Evolutionary conservation across 1,140 invertebrate genomes (phyloP).

Genomic region (Macrobrachium rosenbergii): DNA sequence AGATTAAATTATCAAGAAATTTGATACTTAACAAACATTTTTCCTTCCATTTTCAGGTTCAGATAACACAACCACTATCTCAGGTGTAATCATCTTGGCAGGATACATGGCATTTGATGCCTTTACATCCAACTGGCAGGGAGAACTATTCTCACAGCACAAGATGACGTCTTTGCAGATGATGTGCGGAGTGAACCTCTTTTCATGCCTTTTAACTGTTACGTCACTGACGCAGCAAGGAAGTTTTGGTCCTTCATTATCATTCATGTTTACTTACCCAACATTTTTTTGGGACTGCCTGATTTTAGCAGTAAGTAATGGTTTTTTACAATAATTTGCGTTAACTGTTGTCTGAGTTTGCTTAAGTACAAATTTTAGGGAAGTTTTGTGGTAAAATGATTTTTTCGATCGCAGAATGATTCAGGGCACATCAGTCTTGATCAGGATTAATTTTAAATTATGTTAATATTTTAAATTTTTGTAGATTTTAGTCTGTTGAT

Average conservation of each 20-base stretch:
- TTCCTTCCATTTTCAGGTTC: conserved; percentile 53
- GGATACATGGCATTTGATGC: conserved; percentile 96
- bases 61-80: conserved; percentile 82
- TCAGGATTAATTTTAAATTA: too few species aligned
- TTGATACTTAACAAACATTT: too few species aligned
- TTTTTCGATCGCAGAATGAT: too few species aligned
- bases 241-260: conserved; percentile 81
- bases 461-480: too few species aligned
- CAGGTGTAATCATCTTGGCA: conserved; percentile 87
- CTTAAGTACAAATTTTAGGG: too few species aligned
- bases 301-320: conserved; percentile 67
- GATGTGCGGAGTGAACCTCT: conserved; percentile 98
- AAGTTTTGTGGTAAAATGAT: too few species aligned
- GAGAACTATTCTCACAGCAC: conserved; percentile 87
- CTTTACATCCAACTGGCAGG: conserved; percentile 99
- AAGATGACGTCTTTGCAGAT: conserved; percentile 91
- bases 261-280: conserved; percentile 78
- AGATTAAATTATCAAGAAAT: background rate
- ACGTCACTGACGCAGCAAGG: conserved; percentile 91
- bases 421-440: too few species aligned
- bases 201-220: conserved; percentile 91
- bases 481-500: too few species aligned
- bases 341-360: too few species aligned
- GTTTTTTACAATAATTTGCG: too few species aligned
- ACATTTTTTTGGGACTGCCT: conserved; percentile 68